phyloP scores from a whole-genome alignment of 2,797 vertebrate genomes.

The Luscinia luscinia region DNA sequence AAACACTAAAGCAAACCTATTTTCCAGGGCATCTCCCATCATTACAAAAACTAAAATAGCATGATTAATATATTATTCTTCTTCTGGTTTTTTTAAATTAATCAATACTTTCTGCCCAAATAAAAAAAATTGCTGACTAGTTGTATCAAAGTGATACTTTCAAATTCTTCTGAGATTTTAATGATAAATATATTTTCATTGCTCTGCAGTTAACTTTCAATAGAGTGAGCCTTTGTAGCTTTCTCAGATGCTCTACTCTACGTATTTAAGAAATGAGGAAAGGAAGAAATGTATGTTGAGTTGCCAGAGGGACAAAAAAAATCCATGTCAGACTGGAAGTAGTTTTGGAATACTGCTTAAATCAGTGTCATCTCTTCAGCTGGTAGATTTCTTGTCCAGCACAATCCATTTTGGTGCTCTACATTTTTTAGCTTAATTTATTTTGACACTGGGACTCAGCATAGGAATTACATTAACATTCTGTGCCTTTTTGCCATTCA shows the following conservation, averaged over 20 bases:
- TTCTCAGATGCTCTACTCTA: background rate
- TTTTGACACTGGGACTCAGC: constrained; percentile 16
- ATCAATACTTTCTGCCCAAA: background rate
- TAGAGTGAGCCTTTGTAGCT: background rate
- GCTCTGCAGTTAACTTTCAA: background rate
- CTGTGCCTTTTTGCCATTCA: constrained; percentile 27
- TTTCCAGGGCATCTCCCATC: background rate
- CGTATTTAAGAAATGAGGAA: background rate
- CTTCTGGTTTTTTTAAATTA: background rate
- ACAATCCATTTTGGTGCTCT: constrained; percentile 24
- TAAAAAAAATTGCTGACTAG: background rate
- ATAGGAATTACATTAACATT: constrained; percentile 44
- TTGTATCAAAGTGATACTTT: background rate
- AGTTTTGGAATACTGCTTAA: constrained; percentile 25
- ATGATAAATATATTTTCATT: background rate
- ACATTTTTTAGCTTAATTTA: constrained; percentile 44
- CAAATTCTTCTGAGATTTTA: background rate
- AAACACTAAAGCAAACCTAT: background rate
- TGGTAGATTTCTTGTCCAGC: constrained; percentile 40
- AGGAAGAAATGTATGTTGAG: background rate
- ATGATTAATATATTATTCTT: background rate
- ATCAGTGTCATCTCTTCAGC: constrained; percentile 29
- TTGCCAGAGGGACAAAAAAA: background rate
- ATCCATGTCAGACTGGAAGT: background rate
- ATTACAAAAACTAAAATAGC: background rate